These are phyloP conservation scores for Siphonodentalium dalli DNA, from an alignment of 2,888 invertebrate genomes.

Conservation along the genomic window DNA sequence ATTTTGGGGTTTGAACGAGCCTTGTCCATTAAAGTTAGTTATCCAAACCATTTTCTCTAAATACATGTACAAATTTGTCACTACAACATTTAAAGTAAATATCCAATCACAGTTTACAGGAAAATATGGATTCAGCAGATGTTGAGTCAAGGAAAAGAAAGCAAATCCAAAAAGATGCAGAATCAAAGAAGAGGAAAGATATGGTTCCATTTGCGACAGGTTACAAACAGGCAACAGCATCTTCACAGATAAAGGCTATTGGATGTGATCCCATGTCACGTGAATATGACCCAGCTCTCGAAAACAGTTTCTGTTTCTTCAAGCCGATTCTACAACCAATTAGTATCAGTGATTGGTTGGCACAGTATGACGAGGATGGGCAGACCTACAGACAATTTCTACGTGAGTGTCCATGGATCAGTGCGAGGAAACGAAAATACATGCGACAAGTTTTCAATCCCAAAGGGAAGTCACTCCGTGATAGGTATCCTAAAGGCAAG, in stretches of 20 bases:
- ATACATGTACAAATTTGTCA: too few relatives aligned
- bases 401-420: constrained; percentile 54
- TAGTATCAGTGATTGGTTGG: constrained; percentile 57
- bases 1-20: too few relatives aligned
- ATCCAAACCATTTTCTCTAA: too few relatives aligned
- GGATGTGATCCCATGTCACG: constrained; percentile 31
- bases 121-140: too few relatives aligned
- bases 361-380: constrained; percentile 56
- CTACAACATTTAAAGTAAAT: too few relatives aligned
- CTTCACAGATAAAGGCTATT: constrained; percentile 39
- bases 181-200: constrained; percentile 4
- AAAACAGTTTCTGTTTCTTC: constrained; percentile 35
- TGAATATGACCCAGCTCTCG: constrained; percentile 24
- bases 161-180: constrained; percentile 12
- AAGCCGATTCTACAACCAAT: constrained; percentile 44
- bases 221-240: constrained; percentile 37
- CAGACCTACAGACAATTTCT: constrained; percentile 52
- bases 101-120: too few relatives aligned
- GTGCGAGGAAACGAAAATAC: constrained; percentile 44
- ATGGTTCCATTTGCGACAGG: constrained; percentile 46
- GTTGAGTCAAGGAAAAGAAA: too few relatives aligned
- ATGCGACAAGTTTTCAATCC: constrained; percentile 42
- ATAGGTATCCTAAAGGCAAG: constrained; percentile 52
- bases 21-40: too few relatives aligned
- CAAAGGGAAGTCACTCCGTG: constrained; percentile 38